Percentiles rank a stretch among this genome's conserved stretches.
phyloP scores from a whole-genome alignment of 2,888 invertebrate genomes.

The Pyrgus malvae region DNA sequence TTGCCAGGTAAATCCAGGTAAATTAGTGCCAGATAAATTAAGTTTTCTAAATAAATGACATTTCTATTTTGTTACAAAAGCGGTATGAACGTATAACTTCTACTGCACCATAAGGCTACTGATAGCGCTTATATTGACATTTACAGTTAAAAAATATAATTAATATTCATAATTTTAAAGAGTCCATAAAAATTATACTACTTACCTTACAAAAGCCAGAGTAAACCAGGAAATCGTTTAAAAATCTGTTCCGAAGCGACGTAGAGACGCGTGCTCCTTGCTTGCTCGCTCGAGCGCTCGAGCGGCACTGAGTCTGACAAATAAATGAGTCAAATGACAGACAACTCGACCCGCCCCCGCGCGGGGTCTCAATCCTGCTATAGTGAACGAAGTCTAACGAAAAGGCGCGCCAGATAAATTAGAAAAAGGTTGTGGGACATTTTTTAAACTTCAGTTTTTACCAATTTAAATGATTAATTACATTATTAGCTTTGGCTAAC shows the following conservation, averaged over 20 bases:
- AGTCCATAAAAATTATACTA: background rate
- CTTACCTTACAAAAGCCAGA: background rate
- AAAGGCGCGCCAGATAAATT: background rate
- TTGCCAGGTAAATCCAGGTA: background rate
- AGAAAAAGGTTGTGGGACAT: background rate
- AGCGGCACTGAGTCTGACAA: too few relatives aligned
- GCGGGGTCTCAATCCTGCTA: background rate
- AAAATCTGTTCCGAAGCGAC: background rate
- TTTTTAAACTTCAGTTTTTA: background rate
- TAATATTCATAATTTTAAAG: background rate
- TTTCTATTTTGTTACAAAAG: background rate
- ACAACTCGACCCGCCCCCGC: background rate
- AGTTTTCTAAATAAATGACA: background rate
- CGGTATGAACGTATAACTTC: background rate
- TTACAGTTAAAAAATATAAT: background rate
- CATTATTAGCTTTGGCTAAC: background rate
- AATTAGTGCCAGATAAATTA: background rate
- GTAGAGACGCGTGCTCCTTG: background rate
- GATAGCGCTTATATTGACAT: background rate
- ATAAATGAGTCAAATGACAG: too few relatives aligned
- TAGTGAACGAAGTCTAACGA: background rate
- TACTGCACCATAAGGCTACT: background rate
- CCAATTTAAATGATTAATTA: background rate
- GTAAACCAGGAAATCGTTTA: background rate
- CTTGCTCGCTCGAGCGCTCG: background rate